Conservation (phyloP, 2,888 invertebrate genomes). For the Ormyrus rosae region DNA sequence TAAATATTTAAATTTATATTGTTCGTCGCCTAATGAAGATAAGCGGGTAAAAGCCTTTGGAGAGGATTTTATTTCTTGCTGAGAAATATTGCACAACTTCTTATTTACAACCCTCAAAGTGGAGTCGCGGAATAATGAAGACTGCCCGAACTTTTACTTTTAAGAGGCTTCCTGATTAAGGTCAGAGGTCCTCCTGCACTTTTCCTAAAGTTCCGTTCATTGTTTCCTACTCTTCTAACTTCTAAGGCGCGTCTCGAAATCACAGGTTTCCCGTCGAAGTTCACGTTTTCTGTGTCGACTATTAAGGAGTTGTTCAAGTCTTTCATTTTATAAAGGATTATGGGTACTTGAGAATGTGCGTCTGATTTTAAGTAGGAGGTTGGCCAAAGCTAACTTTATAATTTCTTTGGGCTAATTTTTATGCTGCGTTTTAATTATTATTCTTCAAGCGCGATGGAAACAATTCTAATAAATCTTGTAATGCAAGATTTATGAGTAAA, state of each 20-base stretch:
- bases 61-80: no score
- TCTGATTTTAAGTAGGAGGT: background rate
- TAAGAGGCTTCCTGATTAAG: slow-evolving; percentile 2
- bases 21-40: no score
- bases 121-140: background rate
- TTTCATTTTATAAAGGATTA: slow-evolving; percentile 7
- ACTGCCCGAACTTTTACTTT: background rate
- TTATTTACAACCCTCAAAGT: slow-evolving; percentile 5
- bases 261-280: background rate
- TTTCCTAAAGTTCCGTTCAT: background rate
- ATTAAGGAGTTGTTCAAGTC: slow-evolving; percentile 11
- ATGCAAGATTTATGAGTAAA: no score
- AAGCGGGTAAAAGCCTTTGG: no score
- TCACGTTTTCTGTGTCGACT: background rate
- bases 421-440: no score
- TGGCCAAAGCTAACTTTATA: no score
- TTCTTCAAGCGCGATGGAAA: no score
- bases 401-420: no score
- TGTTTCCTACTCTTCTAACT: background rate
- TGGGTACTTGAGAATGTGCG: background rate
- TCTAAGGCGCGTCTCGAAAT: slow-evolving; percentile 3
- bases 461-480: no score
- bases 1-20: no score
- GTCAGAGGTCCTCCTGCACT: background rate
- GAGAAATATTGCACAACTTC: background rate